Conservation (phyloP, 2,888 invertebrate species). For the Yponomeuta evonymella region DNA sequence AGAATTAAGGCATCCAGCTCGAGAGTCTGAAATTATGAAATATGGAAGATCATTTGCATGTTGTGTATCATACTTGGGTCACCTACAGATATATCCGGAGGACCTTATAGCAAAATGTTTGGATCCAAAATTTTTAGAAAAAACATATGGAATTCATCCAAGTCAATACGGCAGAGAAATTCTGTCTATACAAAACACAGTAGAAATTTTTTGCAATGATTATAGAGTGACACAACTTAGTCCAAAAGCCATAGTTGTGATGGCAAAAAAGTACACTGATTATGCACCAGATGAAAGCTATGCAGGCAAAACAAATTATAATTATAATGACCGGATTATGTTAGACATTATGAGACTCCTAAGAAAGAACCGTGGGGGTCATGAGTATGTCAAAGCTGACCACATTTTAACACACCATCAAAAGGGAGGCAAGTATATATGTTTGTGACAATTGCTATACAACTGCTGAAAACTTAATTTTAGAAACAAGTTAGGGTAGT, state of each 20-base stretch:
- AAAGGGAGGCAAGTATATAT: conserved; percentile 66
- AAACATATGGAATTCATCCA: conserved; percentile 69
- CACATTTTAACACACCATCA: conserved; percentile 83
- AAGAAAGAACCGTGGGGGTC: conserved; percentile 63
- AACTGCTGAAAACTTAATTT: too few relatives aligned
- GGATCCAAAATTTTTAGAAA: conserved; percentile 72
- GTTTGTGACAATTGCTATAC: too few relatives aligned
- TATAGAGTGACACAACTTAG: conserved; percentile 70
- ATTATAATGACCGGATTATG: conserved; percentile 74
- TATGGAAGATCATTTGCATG: conserved; percentile 78
- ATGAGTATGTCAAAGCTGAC: conserved; percentile 60
- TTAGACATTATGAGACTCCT: conserved; percentile 73
- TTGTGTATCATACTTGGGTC: conserved; percentile 77
- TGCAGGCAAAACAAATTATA: conserved; percentile 57
- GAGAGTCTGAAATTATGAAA: conserved; percentile 72
- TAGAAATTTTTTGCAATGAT: conserved; percentile 72
- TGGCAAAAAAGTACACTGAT: conserved; percentile 78
- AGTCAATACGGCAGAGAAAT: conserved; percentile 75
- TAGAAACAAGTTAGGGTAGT: too few relatives aligned
- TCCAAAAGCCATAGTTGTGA: conserved; percentile 55
- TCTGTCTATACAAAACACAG: conserved; percentile 76
- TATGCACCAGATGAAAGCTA: conserved; percentile 72
- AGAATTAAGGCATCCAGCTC: conserved; percentile 69
- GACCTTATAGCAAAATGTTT: conserved; percentile 78
- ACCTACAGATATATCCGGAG: conserved; percentile 72